Evolutionary conservation across 2,888 invertebrate species (phyloP).

Genomic region (Odontomyia ornata): DNA sequence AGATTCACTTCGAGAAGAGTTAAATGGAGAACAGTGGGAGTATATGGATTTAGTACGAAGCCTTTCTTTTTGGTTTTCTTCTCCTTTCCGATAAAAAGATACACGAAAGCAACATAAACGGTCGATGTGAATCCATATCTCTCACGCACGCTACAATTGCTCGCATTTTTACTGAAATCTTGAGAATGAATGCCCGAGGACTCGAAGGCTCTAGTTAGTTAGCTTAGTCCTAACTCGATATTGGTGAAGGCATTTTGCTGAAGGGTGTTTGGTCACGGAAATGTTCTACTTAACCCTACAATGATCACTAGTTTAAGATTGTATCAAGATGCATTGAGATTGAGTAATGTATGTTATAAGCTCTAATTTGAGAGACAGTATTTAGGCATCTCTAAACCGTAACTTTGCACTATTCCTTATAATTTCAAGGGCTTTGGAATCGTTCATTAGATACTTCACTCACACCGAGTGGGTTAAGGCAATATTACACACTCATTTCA

Average conservation of each 20-base stretch:
- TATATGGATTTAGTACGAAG: neutral
- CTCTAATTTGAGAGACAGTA: too few species aligned
- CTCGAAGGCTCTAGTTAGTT: conserved; percentile 33
- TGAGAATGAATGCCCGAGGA: conserved; percentile 32
- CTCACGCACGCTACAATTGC: conserved; percentile 41
- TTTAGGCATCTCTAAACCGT: too few species aligned
- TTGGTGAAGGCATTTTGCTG: neutral
- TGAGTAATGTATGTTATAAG: too few species aligned
- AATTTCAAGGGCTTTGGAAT: too few species aligned
- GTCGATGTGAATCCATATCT: conserved; percentile 43
- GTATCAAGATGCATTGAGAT: too few species aligned
- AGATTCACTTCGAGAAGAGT: too few species aligned
- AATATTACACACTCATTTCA: neutral
- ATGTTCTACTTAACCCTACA: conserved; percentile 20
- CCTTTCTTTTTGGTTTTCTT: neutral
- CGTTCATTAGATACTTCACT: too few species aligned
- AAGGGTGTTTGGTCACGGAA: neutral
- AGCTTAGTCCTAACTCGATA: conserved; percentile 13
- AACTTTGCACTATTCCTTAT: too few species aligned
- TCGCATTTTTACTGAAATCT: conserved; percentile 36
- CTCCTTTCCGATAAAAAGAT: conserved; percentile 32
- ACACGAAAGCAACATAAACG: conserved; percentile 41
- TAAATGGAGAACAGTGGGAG: too few species aligned
- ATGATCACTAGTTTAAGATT: neutral
- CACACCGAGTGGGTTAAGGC: conserved; percentile 3